Evolutionary conservation across 2,888 invertebrate species (phyloP), one percentile per base, ranked within the genome.

Genomic region (Noctua fimbriata): DNA sequence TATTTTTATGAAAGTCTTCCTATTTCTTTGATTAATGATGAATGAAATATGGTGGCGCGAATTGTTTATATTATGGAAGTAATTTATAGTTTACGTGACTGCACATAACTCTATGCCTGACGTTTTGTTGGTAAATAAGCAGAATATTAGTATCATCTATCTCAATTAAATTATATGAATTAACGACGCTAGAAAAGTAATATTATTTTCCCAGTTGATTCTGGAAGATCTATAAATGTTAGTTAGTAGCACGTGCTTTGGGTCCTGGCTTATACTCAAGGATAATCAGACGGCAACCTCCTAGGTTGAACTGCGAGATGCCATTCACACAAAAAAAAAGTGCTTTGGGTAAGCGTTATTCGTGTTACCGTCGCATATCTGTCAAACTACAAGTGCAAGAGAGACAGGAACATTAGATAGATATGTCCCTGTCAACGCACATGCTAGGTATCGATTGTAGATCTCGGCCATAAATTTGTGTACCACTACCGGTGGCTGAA

Each of bases 1-100:
- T 66, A 66, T 80, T 82, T 82, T 82, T 73, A 82, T 70, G 36
- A 60, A 73, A 55, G 28, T 72, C 67, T 72, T 80, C 76, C 71
- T 80, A 67, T 67, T 75, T 44, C 66, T 18, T 14, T 28, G 49
- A 83, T 76, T 83, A 83, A 83, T 83, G 47, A 41, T 66, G 55
- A 79, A 60, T 73, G 71, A 82, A 82, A 82, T 74, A 72, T 69
- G 41, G n/a, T 67, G 21, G 58, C 1, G 58, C 7, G 28, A 32
- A 65, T 32, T 65, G 36, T 52, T 78, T 71, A 65, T 41, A 24
- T 16, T 55, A 52, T 6, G 24, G 28, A 52, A 74, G 16, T 14
- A 69, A 52, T 71, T 49, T 52, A 24, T 44, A n/a, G 32, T 60
- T 60, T 6, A 36, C 24, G 24, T 18, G 28, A 28, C 12, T 76